Base-by-base conservation (phyloP, 2,113 vertebrate species). In the Poecile atricapillus region DNA sequence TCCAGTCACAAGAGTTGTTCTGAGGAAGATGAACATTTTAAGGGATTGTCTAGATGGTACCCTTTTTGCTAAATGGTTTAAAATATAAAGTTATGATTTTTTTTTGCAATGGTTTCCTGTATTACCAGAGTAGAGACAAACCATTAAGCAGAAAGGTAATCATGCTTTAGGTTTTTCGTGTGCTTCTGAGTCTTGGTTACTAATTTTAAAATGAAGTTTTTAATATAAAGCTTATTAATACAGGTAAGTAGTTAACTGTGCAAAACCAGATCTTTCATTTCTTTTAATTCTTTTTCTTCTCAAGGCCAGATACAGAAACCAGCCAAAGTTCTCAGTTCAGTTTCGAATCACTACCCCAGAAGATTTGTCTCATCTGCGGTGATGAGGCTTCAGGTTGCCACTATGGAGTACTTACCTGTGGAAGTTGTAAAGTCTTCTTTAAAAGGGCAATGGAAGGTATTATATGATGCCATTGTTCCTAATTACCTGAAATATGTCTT, bases 401-500 rank as follows among this genome's bases (percentile, higher is more conserved):
- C 90, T 99, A 99, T 27, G 99, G 99, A 52, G 99, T 99, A 17
- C 97, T 99, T 53, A 99, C 99, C 87, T 99, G 99, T 81, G 99
- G 99, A 75, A 99, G 99, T 96, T 99, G 99, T 96, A 99, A 99
- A 95, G 99, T 99, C 93, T 99, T 99, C 98, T 99, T 99, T 97
- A 99, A 99, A 97, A 98, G 99, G 95, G 99, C 99, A 15, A 99
- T 99, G 75, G 99, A 99, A 99, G 99, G 99, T 99, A 98, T 96
- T 98, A 52, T 67, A 30, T 55, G 39, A 89, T 87, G 25, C 46
- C 58, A 43, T 91, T 95, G 46, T 74, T 81, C 86, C 56, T 90
- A 19, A n/a, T 79, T 67, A n/a, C 56, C 78, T 83, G 39, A 75
- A 89, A 53, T 86, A 58, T 19, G 5, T 41, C 52, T 55, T 77